A percentile compares a stretch with the other conserved stretches of the same genome.
phyloP scores from a whole-genome alignment of 2,888 invertebrate species.

The Eulithis prunata region DNA sequence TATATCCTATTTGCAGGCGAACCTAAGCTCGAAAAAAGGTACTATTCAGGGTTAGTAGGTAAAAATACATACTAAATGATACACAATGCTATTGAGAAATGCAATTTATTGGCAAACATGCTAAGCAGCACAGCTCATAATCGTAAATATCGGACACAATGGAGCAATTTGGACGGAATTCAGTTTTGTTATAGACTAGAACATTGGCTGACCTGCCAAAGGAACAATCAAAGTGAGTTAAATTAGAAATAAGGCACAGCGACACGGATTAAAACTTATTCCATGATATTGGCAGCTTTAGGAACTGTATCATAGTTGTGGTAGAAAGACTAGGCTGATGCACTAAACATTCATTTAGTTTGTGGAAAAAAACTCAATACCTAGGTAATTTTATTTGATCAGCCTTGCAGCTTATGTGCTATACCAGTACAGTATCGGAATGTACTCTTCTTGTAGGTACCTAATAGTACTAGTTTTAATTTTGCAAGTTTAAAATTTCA shows the following conservation, averaged over 20 bases:
- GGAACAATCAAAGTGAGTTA: constrained; percentile 64
- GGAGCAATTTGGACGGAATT: constrained; percentile 81
- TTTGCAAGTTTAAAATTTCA: no score
- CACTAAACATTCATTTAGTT: not conserved
- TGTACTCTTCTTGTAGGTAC: no score
- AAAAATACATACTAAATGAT: no score
- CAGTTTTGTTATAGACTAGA: constrained; percentile 77
- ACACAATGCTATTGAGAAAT: constrained; percentile 28
- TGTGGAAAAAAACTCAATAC: no score
- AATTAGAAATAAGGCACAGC: constrained; percentile 76
- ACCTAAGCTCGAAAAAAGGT: no score
- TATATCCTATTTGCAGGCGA: no score
- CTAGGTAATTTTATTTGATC: no score
- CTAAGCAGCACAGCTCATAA: constrained; percentile 43
- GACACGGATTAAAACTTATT: constrained; percentile 45
- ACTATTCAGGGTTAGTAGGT: no score
- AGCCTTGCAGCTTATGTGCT: no score
- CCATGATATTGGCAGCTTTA: not conserved
- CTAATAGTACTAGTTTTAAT: no score
- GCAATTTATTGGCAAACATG: constrained; percentile 47
- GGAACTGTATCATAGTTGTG: not conserved
- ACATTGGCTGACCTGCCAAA: constrained; percentile 62
- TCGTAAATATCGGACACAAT: constrained; percentile 51
- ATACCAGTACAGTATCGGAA: no score
- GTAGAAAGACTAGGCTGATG: constrained; percentile 1